Conservation (phyloP, 2,113 vertebrate species). For the Bubo scandiacus region DNA sequence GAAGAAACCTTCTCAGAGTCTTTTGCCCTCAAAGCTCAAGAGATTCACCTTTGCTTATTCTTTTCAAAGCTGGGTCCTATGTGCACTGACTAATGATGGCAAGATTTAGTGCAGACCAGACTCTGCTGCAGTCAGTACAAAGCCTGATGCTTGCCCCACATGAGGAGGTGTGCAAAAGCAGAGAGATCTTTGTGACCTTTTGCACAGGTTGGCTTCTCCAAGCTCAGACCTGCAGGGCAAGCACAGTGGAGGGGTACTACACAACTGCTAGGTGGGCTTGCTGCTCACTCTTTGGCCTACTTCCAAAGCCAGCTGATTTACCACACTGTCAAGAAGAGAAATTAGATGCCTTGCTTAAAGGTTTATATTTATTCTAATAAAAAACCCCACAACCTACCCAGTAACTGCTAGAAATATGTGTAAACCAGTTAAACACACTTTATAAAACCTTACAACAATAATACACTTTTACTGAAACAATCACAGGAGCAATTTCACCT, state of each 20-base stretch:
- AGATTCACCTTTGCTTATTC: neutral
- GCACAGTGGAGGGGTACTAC: neutral
- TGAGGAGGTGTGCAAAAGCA: neutral
- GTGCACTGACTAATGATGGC: neutral
- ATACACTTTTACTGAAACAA: slow-evolving; percentile 50
- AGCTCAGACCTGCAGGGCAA: neutral
- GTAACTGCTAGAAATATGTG: slow-evolving; percentile 1
- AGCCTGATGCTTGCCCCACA: neutral
- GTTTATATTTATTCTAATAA: slow-evolving; percentile 15
- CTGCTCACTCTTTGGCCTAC: neutral
- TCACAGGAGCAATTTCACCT: slow-evolving; percentile 61
- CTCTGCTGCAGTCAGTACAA: neutral
- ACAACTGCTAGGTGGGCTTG: neutral
- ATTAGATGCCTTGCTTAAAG: neutral
- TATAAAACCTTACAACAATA: slow-evolving; percentile 47
- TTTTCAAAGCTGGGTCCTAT: neutral
- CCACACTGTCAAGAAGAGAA: neutral
- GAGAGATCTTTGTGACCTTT: neutral
- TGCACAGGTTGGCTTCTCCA: neutral
- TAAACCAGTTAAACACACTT: slow-evolving; percentile 42
- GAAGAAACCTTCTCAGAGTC: neutral
- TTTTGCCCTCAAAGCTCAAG: slow-evolving; percentile 13
- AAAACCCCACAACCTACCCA: neutral
- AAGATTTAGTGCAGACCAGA: neutral
- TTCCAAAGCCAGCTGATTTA: slow-evolving; percentile 25